A percentile compares a stretch with the other conserved stretches of the same genome.
phyloP scores from a whole-genome alignment of 2,888 invertebrate genomes.

The Leptinotarsa peninsularis region DNA sequence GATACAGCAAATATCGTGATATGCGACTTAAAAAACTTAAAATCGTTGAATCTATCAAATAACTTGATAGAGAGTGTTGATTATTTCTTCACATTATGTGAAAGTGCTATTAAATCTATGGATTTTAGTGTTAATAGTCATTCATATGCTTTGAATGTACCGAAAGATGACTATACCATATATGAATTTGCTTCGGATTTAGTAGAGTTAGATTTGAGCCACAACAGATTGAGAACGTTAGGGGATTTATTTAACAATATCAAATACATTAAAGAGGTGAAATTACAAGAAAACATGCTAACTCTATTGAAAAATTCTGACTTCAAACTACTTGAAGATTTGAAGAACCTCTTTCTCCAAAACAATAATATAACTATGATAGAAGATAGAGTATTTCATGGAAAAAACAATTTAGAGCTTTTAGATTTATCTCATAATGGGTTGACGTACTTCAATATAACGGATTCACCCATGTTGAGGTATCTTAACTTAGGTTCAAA shows the following conservation, averaged over 20 bases:
- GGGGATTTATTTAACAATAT: slow-evolving; percentile 44
- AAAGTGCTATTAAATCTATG: slow-evolving; percentile 18
- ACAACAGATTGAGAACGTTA: slow-evolving; percentile 51
- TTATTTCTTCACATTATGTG: slow-evolving; percentile 43
- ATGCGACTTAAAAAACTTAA: slow-evolving; percentile 52
- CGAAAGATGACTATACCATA: slow-evolving; percentile 30
- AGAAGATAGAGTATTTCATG: slow-evolving; percentile 44
- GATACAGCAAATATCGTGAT: slow-evolving; percentile 50
- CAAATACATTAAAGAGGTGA: slow-evolving; percentile 45
- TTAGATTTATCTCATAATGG: slow-evolving; percentile 53
- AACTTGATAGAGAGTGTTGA: slow-evolving; percentile 44
- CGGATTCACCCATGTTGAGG: slow-evolving; percentile 48
- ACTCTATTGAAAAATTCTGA: slow-evolving; percentile 39
- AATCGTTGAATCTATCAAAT: slow-evolving; percentile 45
- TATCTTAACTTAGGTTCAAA: slow-evolving; percentile 55
- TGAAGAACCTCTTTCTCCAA: slow-evolving; percentile 46
- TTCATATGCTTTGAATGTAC: slow-evolving; percentile 14
- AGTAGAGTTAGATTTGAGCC: slow-evolving; percentile 52
- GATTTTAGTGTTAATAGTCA: slow-evolving; percentile 36
- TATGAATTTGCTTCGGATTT: slow-evolving; percentile 42
- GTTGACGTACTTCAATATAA: slow-evolving; percentile 45
- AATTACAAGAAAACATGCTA: slow-evolving; percentile 50
- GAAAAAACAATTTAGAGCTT: slow-evolving; percentile 45
- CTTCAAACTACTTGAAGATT: slow-evolving; percentile 45
- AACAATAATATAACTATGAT: slow-evolving; percentile 46